Base-by-base conservation (phyloP, 1,140 invertebrate genomes). In the Cotesia typhae region DNA sequence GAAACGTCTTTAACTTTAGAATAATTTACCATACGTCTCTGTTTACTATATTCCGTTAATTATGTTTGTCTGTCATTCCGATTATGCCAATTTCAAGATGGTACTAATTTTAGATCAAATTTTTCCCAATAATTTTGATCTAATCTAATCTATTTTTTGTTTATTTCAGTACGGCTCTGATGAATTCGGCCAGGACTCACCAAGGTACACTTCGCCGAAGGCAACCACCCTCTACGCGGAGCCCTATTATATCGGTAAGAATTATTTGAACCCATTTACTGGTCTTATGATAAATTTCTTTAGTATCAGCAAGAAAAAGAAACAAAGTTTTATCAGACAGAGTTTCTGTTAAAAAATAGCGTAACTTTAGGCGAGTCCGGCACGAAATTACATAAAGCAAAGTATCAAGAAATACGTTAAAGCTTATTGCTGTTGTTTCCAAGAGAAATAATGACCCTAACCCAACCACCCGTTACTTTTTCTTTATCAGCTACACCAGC, bases 151-250 rank as follows among this genome's bases (percentile, higher is more conserved):
- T 5, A 47, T 37, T 5, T 5, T 17, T 73, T 77, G 78, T 83
- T 78, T 82, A 83, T 92, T 88, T 52, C 90, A 95, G 93, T 96
- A 96, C 86, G 92, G 94, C 82, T 92, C 93, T 78, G 95, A 96
- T 83, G 95, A 96, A 82, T 97, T 96, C 85, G 92, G 91, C n/a
- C 90, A 92, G 84, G 94, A 95, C 81, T 94, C 94, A 9, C 93
- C 92, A 74, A 89, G 95, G 80, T 96, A 95, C 88, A 92, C 94
- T 73, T 96, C 94, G 67, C 94, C 94, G 20, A 95, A 95, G 83
- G 90, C 88, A 76, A 88, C 89, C 41, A 76, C 87, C 77, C 79
- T 87, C 60, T 87, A 87, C 75, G 80, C 85, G 36, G 88, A 88
- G 74, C 79, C 85, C 2, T 88, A 88, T 70, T 88, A 88, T 81